A percentile compares a stretch with the other conserved stretches of the same genome.
Conservation (phyloP, 2,113 vertebrate species). For the Donacobius atricapilla region DNA sequence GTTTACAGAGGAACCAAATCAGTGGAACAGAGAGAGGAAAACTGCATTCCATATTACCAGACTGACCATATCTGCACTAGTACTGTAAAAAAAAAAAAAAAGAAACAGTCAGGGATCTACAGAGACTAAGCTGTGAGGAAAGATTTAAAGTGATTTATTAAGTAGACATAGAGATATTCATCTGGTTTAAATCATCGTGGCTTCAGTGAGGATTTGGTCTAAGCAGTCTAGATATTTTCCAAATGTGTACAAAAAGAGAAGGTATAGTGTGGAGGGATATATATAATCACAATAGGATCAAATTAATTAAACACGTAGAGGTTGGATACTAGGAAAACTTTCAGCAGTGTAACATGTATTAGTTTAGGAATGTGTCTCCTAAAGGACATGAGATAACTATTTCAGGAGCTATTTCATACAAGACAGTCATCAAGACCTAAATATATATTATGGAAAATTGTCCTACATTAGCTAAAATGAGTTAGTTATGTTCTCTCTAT, state of each 20-base stretch:
- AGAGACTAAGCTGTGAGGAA: background rate
- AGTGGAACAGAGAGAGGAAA: background rate
- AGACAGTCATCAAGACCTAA: background rate
- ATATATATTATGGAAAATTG: background rate
- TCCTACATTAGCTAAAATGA: background rate
- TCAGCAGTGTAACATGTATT: background rate
- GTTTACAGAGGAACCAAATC: background rate
- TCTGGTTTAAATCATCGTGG: conserved; percentile 6
- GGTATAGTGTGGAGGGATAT: background rate
- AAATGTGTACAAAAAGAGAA: background rate
- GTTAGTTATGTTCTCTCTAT: background rate
- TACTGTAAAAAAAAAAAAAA: background rate
- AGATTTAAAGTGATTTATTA: background rate
- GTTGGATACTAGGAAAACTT: background rate
- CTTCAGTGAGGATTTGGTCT: background rate
- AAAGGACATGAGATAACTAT: background rate
- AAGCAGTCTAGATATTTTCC: background rate
- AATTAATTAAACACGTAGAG: background rate
- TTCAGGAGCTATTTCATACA: background rate
- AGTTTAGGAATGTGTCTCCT: background rate
- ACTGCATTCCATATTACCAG: background rate
- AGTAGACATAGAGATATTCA: background rate
- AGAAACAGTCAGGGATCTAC: background rate
- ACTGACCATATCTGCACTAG: background rate
- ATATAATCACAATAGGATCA: background rate